These are phyloP conservation scores for Lysandra bellargus DNA, from an alignment of 2,888 invertebrate genomes.

Conservation along the genomic window DNA sequence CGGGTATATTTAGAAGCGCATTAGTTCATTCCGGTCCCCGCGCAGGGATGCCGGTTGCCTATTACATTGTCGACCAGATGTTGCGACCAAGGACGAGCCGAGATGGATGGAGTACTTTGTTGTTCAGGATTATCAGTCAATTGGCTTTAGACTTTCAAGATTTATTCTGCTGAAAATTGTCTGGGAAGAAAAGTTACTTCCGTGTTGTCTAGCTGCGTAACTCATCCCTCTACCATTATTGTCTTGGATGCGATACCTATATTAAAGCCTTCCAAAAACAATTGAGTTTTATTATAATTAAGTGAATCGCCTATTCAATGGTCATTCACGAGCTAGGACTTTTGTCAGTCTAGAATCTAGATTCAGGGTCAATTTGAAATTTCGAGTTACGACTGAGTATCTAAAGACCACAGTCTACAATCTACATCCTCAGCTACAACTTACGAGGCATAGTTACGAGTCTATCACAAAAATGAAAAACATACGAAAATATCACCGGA, in stretches of 20 bases:
- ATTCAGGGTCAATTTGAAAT: no score
- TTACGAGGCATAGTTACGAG: not conserved
- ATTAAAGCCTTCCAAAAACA: no score
- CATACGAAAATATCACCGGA: not conserved
- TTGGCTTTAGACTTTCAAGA: not conserved
- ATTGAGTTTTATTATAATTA: no score
- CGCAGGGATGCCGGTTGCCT: slow-evolving; percentile 19
- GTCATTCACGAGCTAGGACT: no score
- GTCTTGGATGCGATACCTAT: no score
- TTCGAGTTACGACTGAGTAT: not conserved
- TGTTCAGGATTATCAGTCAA: not conserved
- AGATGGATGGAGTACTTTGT: not conserved
- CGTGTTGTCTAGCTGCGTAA: not conserved
- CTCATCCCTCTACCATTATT: not conserved
- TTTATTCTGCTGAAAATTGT: slow-evolving; percentile 1
- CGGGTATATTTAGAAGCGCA: slow-evolving; percentile 47
- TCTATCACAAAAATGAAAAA: not conserved
- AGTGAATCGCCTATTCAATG: no score
- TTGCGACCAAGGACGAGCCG: slow-evolving; percentile 4
- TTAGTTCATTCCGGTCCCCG: slow-evolving; percentile 46
- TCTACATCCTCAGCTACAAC: not conserved
- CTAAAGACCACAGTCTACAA: not conserved
- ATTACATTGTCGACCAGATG: slow-evolving; percentile 28
- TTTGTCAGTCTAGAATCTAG: not conserved
- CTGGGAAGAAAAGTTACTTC: not conserved